These are phyloP conservation scores for Hydrotaea diabolus DNA, from an alignment of 2,888 invertebrate species.

Conservation along the genomic window DNA sequence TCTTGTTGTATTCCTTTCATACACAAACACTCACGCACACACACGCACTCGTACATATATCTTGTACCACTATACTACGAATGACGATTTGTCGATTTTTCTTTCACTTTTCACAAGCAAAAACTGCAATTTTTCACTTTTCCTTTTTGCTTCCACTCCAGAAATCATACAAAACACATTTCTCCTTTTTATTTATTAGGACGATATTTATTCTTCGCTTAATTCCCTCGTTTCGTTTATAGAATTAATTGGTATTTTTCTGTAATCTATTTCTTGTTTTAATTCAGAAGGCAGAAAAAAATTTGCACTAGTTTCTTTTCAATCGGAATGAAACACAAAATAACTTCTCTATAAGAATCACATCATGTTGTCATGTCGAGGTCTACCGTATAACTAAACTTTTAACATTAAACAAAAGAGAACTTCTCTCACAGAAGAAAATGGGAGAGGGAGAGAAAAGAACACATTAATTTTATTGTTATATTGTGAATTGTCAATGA, in stretches of 20 bases:
- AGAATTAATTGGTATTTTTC: neutral
- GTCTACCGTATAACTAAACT: conserved; percentile 35
- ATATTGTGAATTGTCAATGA: no score
- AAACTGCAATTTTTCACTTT: conserved; percentile 75
- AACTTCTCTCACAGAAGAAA: no score
- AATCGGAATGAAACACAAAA: neutral
- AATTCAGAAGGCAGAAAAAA: neutral
- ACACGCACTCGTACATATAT: conserved; percentile 62
- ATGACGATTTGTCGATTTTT: no score
- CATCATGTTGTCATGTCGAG: conserved; percentile 30
- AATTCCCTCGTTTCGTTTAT: no score
- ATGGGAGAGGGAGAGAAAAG: no score
- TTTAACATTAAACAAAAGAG: conserved; percentile 60
- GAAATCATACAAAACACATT: conserved; percentile 39
- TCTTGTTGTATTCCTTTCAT: conserved; percentile 70
- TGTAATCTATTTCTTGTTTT: neutral
- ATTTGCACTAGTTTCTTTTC: conserved; percentile 46
- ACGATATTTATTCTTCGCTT: no score
- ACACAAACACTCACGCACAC: conserved; percentile 60
- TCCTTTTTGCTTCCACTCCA: conserved; percentile 64
- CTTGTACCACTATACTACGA: conserved; percentile 63
- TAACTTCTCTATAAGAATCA: conserved; percentile 9
- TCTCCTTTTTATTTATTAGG: conserved; percentile 18
- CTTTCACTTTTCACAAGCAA: conserved; percentile 65
- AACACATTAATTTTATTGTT: no score